Evolutionary conservation across 2,797 vertebrate species (phyloP), one percentile per base, ranked within the genome.

Genomic region (Cossypha caffra): DNA sequence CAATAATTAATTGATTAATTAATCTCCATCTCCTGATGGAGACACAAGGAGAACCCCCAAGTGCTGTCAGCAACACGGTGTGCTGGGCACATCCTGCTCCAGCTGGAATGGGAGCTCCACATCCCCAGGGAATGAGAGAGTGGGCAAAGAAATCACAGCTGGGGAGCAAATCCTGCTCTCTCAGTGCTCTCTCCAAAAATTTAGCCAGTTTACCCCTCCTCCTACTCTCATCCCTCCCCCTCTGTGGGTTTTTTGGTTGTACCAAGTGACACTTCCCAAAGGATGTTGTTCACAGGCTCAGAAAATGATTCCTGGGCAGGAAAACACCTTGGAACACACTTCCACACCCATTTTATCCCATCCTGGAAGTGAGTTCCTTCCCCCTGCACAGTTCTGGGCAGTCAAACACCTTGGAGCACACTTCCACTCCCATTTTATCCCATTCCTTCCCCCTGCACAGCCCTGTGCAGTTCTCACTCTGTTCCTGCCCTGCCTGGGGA

Each of bases 391-490:
- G 66, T 12, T 17, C 29, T 19, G 31, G 1, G 31, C 24, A 35
- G 38, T 10, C 5, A 33, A 31, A 13, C 47, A 13, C 12, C 24
- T 61, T 2, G 29, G 45, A 16, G 10, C 21, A 47, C 61, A 10
- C 0, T 16, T 25, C 28, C 64, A 31, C 5, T 4, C 9, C 11
- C 16, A 0, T 9, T 15, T 29, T 61, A 38, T 31, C 26, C 82
- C 76, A 52, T 11, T 35, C 37, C 23, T 42, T 15, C 25, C 35
- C 23, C 17, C 28, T 26, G 43, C 20, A 19, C n/a, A 50, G 61
- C 57, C 25, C 45, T 13, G 50, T 8, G 75, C 29, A 23, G 51
- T 16, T 24, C 33, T 69, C 50, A 0, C 52, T 51, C 45, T 10
- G 40, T 7, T 6, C 43, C 69, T 57, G 20, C 47, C 77, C 85